Evolutionary conservation across 2,797 vertebrate species (phyloP).

Genomic region (Channa striata): DNA sequence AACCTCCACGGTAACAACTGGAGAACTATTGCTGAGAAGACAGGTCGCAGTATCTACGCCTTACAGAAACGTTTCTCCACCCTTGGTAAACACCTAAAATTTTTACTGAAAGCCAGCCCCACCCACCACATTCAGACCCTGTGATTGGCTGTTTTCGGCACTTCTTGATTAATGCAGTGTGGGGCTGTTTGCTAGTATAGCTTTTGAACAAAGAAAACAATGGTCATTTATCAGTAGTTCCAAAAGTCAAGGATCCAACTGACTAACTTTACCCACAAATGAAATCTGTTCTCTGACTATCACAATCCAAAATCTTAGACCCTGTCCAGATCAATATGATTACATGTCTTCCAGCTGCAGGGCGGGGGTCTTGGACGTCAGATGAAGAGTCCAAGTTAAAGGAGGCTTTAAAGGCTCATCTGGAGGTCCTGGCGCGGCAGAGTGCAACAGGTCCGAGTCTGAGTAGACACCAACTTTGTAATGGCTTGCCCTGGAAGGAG

Average conservation of each 20-base stretch:
- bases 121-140: not conserved
- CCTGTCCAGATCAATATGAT: not conserved
- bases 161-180: not conserved
- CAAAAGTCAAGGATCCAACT: too few relatives aligned
- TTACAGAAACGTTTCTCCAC: conserved; percentile 75
- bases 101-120: too few relatives aligned
- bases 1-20: conserved; percentile 78
- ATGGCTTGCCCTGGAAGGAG: conserved; percentile 73
- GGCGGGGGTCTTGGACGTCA: conserved; percentile 56
- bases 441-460: conserved; percentile 26
- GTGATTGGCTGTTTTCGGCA: too few relatives aligned
- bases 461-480: conserved; percentile 65
- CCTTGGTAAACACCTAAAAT: conserved; percentile 40
- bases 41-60: conserved; percentile 70
- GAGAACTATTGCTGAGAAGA: conserved; percentile 72
- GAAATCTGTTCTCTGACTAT: too few relatives aligned
- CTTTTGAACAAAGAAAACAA: too few relatives aligned
- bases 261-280: too few relatives aligned
- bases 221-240: too few relatives aligned
- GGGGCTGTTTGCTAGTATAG: too few relatives aligned
- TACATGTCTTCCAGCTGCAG: conserved; percentile 38
- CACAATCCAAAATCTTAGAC: too few relatives aligned
- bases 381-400: conserved; percentile 66
- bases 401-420: conserved; percentile 51
- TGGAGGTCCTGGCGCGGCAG: conserved; percentile 45